phyloP scores from a whole-genome alignment of 2,797 vertebrate genomes.

The Holocentrus rufus region DNA sequence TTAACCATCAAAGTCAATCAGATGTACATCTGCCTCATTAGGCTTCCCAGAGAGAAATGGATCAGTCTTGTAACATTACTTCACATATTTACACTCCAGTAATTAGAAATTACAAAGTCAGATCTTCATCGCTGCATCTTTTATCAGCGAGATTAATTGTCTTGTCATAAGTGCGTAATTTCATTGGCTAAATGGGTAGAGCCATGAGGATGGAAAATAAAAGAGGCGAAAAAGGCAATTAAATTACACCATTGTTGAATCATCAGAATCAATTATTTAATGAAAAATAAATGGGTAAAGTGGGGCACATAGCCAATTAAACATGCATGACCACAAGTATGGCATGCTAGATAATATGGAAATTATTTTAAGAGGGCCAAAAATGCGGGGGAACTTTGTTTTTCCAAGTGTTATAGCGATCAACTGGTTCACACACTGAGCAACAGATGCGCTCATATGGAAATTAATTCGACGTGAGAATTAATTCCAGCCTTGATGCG shows the following conservation, averaged over 20 bases:
- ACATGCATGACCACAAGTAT: background rate
- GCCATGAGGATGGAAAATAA: slow-evolving; percentile 16
- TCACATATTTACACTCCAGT: slow-evolving; percentile 72
- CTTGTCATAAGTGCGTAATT: slow-evolving; percentile 67
- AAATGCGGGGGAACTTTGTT: background rate
- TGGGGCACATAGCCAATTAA: slow-evolving; percentile 37
- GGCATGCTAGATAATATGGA: background rate
- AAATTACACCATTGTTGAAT: slow-evolving; percentile 48
- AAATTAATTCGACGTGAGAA: too few relatives aligned
- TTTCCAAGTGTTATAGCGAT: background rate
- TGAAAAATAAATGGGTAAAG: background rate
- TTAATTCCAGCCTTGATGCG: too few relatives aligned
- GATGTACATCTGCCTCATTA: slow-evolving; percentile 55
- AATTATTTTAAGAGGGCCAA: background rate
- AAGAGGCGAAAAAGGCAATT: slow-evolving; percentile 30
- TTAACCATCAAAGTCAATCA: slow-evolving; percentile 56
- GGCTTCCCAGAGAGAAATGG: slow-evolving; percentile 50
- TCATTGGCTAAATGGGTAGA: slow-evolving; percentile 47
- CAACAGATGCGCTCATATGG: too few relatives aligned
- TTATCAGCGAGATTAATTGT: slow-evolving; percentile 70
- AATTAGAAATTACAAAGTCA: slow-evolving; percentile 70
- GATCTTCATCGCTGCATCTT: slow-evolving; percentile 57
- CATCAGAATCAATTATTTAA: slow-evolving; percentile 49
- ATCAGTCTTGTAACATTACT: slow-evolving; percentile 56
- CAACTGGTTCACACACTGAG: background rate